phyloP scores from a whole-genome alignment of 2,797 vertebrate species.

The Sebastes nivosus region DNA sequence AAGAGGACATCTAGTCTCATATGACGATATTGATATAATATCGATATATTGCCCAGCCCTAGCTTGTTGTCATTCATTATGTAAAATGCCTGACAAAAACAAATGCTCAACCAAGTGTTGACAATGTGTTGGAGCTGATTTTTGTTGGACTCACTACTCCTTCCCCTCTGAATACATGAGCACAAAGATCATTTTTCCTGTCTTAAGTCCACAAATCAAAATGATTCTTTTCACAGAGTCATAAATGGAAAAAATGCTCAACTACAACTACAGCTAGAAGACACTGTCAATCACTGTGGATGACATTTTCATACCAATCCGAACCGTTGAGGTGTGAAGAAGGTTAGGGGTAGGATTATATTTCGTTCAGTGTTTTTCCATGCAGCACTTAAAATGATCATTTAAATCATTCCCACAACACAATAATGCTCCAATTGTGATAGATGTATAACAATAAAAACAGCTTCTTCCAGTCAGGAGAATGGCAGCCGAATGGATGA shows the following conservation, averaged over 20 bases:
- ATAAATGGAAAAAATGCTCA: background rate
- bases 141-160: background rate
- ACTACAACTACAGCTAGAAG: background rate
- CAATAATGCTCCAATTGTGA: background rate
- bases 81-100: background rate
- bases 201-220: background rate
- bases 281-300: slow-evolving; percentile 1
- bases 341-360: background rate
- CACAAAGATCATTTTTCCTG: background rate
- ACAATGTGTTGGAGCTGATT: background rate
- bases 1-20: too few relatives aligned
- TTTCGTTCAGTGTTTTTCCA: background rate
- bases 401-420: background rate
- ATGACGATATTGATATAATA: too few relatives aligned
- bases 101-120: background rate
- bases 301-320: slow-evolving; percentile 4
- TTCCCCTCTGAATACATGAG: background rate
- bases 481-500: background rate
- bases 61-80: too few relatives aligned
- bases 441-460: background rate
- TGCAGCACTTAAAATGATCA: background rate
- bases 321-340: background rate
- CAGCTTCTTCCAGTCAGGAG: background rate
- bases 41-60: too few relatives aligned
- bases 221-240: background rate